phyloP scores from a whole-genome alignment of 2,113 vertebrate species.

The Phalacrocorax carbo region DNA sequence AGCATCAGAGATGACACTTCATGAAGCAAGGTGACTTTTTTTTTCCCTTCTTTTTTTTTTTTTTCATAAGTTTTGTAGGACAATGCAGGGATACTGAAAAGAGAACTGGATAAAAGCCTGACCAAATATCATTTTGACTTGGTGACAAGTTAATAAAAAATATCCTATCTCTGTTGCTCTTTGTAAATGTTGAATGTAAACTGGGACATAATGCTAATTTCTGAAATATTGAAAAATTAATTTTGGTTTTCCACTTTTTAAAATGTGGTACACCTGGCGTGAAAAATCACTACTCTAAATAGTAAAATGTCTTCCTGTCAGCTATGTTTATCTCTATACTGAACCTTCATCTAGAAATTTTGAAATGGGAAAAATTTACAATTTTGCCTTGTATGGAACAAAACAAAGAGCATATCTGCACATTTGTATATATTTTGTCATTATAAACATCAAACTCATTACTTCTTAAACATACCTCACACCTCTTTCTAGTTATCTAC shows the following conservation, averaged over 20 bases:
- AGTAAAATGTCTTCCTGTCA: neutral
- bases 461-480: neutral
- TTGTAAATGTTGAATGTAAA: neutral
- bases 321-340: neutral
- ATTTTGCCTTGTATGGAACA: neutral
- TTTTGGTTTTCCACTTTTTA: neutral
- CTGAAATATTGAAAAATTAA: neutral
- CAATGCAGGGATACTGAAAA: constrained; percentile 27
- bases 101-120: neutral
- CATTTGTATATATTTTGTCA: neutral
- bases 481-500: neutral
- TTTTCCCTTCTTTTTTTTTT: neutral
- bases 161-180: neutral
- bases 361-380: neutral
- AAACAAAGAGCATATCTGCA: neutral
- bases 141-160: neutral
- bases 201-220: neutral
- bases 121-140: neutral
- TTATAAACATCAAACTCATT: neutral
- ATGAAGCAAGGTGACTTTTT: constrained; percentile 73
- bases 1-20: constrained; percentile 61
- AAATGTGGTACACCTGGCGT: neutral
- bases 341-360: neutral
- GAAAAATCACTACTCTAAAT: neutral
- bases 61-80: neutral